Evolutionary conservation across 2,888 invertebrate species (phyloP).

Genomic region (Brenthis daphne): DNA sequence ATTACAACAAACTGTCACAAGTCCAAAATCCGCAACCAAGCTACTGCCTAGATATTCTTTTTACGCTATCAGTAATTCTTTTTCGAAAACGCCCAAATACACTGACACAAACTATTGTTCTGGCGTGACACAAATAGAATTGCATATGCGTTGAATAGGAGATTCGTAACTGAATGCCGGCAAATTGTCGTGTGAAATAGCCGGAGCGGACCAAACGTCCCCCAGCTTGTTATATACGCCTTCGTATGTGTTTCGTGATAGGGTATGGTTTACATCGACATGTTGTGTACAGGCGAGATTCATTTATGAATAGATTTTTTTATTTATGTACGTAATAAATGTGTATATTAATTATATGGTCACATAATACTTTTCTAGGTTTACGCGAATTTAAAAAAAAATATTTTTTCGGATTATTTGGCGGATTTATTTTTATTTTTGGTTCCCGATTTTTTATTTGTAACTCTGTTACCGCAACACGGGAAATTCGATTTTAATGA

Average conservation of each 20-base stretch:
- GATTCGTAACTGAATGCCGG: slow-evolving; percentile 38
- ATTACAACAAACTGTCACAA: slow-evolving; percentile 4
- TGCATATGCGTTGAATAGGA: slow-evolving; percentile 41
- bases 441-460: too few species aligned
- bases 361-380: too few species aligned
- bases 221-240: slow-evolving; percentile 34
- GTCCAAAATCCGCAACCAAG: slow-evolving; percentile 5
- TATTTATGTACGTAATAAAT: too few species aligned
- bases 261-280: slow-evolving; percentile 5
- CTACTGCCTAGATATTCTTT: slow-evolving; percentile 15
- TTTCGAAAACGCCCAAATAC: slow-evolving; percentile 24
- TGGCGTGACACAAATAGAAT: slow-evolving; percentile 35
- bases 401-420: too few species aligned
- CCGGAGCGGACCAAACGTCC: slow-evolving; percentile 33
- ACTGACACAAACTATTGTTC: slow-evolving; percentile 25
- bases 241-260: slow-evolving; percentile 19
- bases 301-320: too few species aligned
- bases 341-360: too few species aligned
- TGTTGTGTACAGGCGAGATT: background rate
- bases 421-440: too few species aligned
- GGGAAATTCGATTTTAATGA: too few species aligned
- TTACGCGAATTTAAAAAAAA: too few species aligned
- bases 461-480: too few species aligned
- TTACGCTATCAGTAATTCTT: slow-evolving; percentile 23
- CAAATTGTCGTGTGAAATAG: slow-evolving; percentile 39